Base-by-base conservation (phyloP, 92 coral and sea anemone genomes). In the Epizoanthus fatuus region DNA sequence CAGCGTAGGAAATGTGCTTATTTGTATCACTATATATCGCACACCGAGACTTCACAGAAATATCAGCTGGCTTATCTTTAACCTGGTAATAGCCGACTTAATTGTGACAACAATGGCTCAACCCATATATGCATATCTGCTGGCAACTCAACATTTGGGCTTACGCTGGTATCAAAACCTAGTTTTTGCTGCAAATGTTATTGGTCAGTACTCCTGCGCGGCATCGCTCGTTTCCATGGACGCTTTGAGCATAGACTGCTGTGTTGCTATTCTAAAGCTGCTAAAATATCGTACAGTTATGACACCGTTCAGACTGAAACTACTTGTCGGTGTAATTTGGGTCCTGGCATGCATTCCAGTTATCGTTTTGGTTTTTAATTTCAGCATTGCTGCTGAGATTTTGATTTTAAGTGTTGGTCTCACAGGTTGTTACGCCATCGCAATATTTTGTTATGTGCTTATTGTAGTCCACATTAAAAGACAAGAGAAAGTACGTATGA, bases 211-310 rank as follows among this genome's bases (percentile, higher is more conserved):
- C 17, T 45, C 75, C 6, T 66, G 86, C 44, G 77, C 76, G 2
- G 59, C 74, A 49, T 81, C 86, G 13, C 37, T 81, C 10, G 39
- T 69, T 42, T 35, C 55, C 22, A 72, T 81, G 62, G 77, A 20
- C 0, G 56, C 70, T 45, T 66, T 81, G 78, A 81, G 86, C 37
- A 5, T 81, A 10, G 86, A 81, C 47, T 74, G 86, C 39, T 81
- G 77, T 60, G 4, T 81, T 15, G 86, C 77, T 14, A 81, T 69
- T 42, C 45, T 60, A 54, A 44, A 53, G 29, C 63, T 51, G 9
- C 63, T 81, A 32, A 14, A 37, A 39, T 49, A 81, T 57, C 58
- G 42, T 14, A 20, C 35, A 49, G 15, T 57, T 56, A 45, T 68
- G 16, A 53, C 86, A 7, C 86, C 52, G 9, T 5, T 16, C 53